Evolutionary conservation across 2,888 invertebrate species (phyloP), one percentile per base, ranked within the genome.

Genomic region (Diogma glabrata): DNA sequence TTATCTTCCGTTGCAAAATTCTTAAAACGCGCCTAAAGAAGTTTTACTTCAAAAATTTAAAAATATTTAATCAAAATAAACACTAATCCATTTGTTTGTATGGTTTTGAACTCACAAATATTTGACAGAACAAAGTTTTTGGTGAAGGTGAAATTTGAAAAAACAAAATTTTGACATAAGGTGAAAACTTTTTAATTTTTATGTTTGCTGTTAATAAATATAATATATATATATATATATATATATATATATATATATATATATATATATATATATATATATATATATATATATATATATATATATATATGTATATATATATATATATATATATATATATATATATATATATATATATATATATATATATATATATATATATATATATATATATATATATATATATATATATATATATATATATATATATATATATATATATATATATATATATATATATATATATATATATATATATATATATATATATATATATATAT

Each of bases 271-370:
- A 36, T 36, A 36, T 36, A 36, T 36, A 36, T 36, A 36, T 36
- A 36, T 36, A 36, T 36, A 36, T 36, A 36, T 36, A 36, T 36
- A 36, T 36, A 36, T 36, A 36, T 36, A 36, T 36, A 36, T 36
- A 36, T 36, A 36, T 36, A 36, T 36, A 36, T 36, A 36, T 36
- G 17, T 36, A 36, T 36, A 36, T 36, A 36, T 36, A 36, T 36
- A 36, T 36, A 14, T n/a, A 14, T 9, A 36, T 10, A 36, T 36
- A 36, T 36, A 36, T 36, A 33, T 36, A 36, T 10, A 36, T 36
- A 10, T 36, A 6, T 7, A 36, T 36, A 33, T 33, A 33, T 33
- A 33, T 33, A 33, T 33, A 33, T 33, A 33, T 33, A 33, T 33
- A 33, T 33, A 33, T 33, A 33, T 33, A 33, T 33, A 33, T 33